Base-by-base conservation (phyloP, 2,113 vertebrate species). In the Colius striatus region DNA sequence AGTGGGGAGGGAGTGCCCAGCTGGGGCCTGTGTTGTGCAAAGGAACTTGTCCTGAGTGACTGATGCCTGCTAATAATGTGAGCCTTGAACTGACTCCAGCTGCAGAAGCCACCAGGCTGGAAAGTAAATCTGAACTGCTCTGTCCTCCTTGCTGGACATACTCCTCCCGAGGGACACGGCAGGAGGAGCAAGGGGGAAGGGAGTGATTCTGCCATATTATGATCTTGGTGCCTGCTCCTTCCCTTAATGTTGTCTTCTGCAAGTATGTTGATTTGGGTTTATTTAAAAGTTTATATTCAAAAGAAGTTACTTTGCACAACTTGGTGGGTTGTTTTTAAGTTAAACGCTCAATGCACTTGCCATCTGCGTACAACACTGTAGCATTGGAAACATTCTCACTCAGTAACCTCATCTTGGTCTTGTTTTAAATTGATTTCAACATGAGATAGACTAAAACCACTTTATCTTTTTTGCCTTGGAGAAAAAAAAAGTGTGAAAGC, bases 221-320 rank as follows among this genome's bases (percentile, higher is more conserved):
- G 91, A 89, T 94, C 94, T 93, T 84, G 90, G 97, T 98, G 97
- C 97, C 98, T 98, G 97, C 93, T 96, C 96, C 95, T 96, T 90
- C 63, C 70, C 90, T 85, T 74, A 63, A 55, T 85, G 79, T 93
- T 70, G 87, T 97, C 71, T 92, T 84, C 61, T 94, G 94, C 93
- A 58, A 84, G 70, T 84, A 81, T 75, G 86, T 94, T 95, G 82
- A 54, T 94, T 89, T 90, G 91, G 94, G 45, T 95, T 98, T 97
- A 97, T 97, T 98, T 98, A 97, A 97, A 95, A 95, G 51, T 75
- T 85, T 84, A n/a, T 94, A 93, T 82, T 86, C 60, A 65, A 74
- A 86, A 91, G 82, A 95, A 88, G 85, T 95, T 92, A 90, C 86
- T 98, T 98, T 98, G 98, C 98, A 98, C 98, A 98, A 77, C 91